Percentiles rank a stretch among this genome's conserved stretches.
These are phyloP conservation scores for Chiloscyllium plagiosum DNA, from an alignment of 2,113 vertebrate species.

Conservation along the genomic window DNA sequence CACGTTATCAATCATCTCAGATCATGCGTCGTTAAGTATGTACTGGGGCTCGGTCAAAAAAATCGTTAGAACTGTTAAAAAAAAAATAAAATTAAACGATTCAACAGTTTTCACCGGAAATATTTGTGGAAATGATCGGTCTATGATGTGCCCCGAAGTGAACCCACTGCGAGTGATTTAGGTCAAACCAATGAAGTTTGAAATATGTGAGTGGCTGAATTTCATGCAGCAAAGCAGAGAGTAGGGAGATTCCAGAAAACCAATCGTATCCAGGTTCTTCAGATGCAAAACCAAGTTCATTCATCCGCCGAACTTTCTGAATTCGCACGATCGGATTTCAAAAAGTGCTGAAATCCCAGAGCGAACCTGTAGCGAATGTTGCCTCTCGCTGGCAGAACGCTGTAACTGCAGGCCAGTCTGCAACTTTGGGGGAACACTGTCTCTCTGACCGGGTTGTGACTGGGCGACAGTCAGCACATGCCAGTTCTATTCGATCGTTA, in stretches of 20 bases:
- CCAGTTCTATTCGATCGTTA: neutral
- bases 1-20: neutral
- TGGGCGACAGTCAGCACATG: neutral
- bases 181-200: neutral
- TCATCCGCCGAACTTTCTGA: neutral
- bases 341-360: neutral
- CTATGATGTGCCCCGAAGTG: neutral
- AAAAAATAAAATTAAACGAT: neutral
- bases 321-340: neutral
- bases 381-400: slow-evolving; percentile 28
- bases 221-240: neutral
- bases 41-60: neutral
- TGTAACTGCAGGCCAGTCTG: neutral
- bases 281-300: neutral
- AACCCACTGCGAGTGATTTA: neutral
- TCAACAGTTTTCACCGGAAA: neutral
- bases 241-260: neutral
- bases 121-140: neutral
- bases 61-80: neutral
- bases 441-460: neutral
- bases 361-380: slow-evolving; percentile 28
- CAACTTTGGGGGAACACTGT: neutral
- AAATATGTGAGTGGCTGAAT: neutral
- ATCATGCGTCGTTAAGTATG: neutral
- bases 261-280: neutral